These are phyloP conservation scores for Belonocnema kinseyi DNA, from an alignment of 1,140 invertebrate genomes.

Conservation along the genomic window DNA sequence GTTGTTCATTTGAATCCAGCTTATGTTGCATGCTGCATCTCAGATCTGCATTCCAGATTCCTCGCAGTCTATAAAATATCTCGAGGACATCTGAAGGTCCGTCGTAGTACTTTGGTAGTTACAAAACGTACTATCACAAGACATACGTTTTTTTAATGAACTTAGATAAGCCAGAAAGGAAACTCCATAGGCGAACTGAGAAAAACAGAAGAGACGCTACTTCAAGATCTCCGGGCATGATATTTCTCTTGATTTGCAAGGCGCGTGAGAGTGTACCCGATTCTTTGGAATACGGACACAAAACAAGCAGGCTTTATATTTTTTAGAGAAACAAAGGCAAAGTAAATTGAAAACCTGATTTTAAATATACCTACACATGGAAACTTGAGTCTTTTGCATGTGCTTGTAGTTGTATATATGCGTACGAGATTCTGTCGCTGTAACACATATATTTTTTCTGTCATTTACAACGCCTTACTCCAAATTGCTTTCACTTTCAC, in stretches of 20 bases:
- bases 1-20: conserved; percentile 1
- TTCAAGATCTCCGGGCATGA: conserved; percentile 40
- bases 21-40: neutral
- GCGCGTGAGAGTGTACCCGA: conserved; percentile 56
- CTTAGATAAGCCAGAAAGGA: conserved; percentile 29
- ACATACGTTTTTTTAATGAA: conserved; percentile 19
- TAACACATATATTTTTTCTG: conserved; percentile 59
- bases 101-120: conserved; percentile 17
- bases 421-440: conserved; percentile 37
- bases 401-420: conserved; percentile 30
- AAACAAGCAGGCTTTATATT: conserved; percentile 37
- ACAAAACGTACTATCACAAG: conserved; percentile 21
- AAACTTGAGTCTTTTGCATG: conserved; percentile 45
- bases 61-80: conserved; percentile 3
- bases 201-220: conserved; percentile 39
- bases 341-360: conserved; percentile 50
- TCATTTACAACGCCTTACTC: conserved; percentile 57
- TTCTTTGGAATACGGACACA: conserved; percentile 45
- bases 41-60: conserved; percentile 20
- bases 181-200: conserved; percentile 30
- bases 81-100: conserved; percentile 27
- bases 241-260: conserved; percentile 44
- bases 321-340: conserved; percentile 50
- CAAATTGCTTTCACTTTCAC: conserved; percentile 57
- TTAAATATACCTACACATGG: conserved; percentile 42